Percentiles rank a stretch among this genome's conserved stretches.
Conservation (phyloP, 2,797 vertebrate species). For the Platyrinchus mystaceus region DNA sequence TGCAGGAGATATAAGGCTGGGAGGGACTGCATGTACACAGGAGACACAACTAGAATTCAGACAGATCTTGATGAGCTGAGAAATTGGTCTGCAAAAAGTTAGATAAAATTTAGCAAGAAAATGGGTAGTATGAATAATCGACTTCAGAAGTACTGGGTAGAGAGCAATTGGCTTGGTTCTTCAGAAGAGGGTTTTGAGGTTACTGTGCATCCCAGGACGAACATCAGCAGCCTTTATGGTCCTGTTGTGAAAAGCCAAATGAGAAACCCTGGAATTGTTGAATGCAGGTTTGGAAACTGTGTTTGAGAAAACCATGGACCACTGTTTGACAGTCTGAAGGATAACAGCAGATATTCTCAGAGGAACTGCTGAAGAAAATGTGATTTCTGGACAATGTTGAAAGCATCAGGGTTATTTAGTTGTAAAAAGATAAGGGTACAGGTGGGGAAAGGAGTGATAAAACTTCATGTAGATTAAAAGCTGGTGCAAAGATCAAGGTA, state of each 20-base stretch:
- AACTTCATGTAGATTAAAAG: slow-evolving; percentile 1
- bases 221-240: neutral
- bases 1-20: neutral
- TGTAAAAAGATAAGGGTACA: neutral
- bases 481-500: neutral
- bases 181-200: neutral
- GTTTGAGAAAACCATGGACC: neutral
- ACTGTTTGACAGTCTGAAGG: neutral
- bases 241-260: neutral
- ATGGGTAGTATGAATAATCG: neutral
- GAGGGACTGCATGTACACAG: neutral
- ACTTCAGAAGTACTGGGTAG: neutral
- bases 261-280: neutral
- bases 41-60: neutral
- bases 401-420: neutral
- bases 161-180: neutral
- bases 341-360: neutral
- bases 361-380: neutral
- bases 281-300: neutral
- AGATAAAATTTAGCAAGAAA: neutral
- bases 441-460: neutral
- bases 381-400: neutral
- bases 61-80: neutral
- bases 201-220: neutral
- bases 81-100: neutral